These are phyloP conservation scores for Aphis gossypii DNA, from an alignment of 1,140 invertebrate genomes.

Conservation along the genomic window DNA sequence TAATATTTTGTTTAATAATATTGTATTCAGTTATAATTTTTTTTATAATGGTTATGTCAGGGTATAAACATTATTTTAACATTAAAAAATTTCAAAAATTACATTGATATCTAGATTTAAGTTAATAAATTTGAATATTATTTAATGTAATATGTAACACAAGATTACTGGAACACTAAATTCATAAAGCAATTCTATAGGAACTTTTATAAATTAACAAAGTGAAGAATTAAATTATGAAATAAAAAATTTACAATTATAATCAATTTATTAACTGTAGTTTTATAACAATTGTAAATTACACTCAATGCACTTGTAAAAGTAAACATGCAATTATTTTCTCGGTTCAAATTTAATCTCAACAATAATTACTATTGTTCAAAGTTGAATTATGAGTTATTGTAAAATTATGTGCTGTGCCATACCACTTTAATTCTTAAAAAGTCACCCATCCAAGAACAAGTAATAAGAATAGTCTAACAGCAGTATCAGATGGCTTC, in stretches of 20 bases:
- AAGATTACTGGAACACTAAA: no score
- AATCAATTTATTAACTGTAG: background rate
- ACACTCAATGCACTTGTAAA: background rate
- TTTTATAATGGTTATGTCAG: background rate
- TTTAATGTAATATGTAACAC: background rate
- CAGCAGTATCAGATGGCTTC: background rate
- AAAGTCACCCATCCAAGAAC: background rate
- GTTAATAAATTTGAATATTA: background rate
- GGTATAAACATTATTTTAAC: background rate
- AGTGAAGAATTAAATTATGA: background rate
- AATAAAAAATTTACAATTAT: background rate
- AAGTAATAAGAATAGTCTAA: background rate
- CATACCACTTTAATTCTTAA: background rate
- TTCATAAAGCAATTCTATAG: no score
- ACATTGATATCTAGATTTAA: no score
- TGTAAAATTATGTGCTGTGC: no score
- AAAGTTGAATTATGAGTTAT: background rate
- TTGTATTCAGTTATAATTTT: background rate
- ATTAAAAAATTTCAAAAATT: background rate
- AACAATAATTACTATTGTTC: no score
- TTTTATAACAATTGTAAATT: background rate
- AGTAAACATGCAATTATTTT: background rate
- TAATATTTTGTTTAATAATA: no score
- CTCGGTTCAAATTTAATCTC: background rate
- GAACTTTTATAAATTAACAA: background rate